These are phyloP conservation scores for Trichoplusia ni DNA, from an alignment of 1,140 invertebrate species.

Conservation along the genomic window DNA sequence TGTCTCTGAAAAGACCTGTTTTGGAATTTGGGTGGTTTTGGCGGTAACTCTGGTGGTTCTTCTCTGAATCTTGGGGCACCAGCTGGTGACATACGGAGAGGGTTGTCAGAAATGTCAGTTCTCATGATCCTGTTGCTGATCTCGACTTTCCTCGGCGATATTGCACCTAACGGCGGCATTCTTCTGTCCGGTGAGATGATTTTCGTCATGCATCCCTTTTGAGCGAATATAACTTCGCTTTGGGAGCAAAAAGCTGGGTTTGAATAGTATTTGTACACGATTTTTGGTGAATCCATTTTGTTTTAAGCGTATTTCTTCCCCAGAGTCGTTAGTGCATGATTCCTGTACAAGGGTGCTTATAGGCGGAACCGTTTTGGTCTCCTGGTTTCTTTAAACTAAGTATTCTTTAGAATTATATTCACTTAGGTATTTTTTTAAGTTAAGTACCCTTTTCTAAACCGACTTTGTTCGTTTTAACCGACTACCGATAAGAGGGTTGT, in stretches of 20 bases:
- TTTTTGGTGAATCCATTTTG: conserved; percentile 79
- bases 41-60: conserved; percentile 71
- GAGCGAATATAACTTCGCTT: conserved; percentile 84
- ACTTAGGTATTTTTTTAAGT: neutral
- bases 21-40: conserved; percentile 67
- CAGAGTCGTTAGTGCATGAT: conserved; percentile 48
- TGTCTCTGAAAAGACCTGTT: conserved; percentile 66
- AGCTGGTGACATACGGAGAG: conserved; percentile 64
- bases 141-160: conserved; percentile 63
- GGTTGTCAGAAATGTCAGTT: conserved; percentile 80
- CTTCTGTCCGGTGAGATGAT: conserved; percentile 57
- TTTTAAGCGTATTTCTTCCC: conserved; percentile 58
- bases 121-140: conserved; percentile 63
- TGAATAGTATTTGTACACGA: conserved; percentile 84
- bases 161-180: conserved; percentile 71
- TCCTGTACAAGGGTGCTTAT: conserved; percentile 56
- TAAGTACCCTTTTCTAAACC: conserved; percentile 19
- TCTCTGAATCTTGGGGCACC: conserved; percentile 49
- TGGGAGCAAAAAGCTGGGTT: conserved; percentile 90
- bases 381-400: conserved; percentile 11
- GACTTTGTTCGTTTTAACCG: too few species aligned
- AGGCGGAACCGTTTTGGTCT: conserved; percentile 57
- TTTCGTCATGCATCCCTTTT: conserved; percentile 72
- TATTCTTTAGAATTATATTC: neutral
- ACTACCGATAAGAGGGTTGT: too few species aligned